Evolutionary conservation across 2,888 invertebrate species (phyloP).

Genomic region (Napeogenes sylphis): DNA sequence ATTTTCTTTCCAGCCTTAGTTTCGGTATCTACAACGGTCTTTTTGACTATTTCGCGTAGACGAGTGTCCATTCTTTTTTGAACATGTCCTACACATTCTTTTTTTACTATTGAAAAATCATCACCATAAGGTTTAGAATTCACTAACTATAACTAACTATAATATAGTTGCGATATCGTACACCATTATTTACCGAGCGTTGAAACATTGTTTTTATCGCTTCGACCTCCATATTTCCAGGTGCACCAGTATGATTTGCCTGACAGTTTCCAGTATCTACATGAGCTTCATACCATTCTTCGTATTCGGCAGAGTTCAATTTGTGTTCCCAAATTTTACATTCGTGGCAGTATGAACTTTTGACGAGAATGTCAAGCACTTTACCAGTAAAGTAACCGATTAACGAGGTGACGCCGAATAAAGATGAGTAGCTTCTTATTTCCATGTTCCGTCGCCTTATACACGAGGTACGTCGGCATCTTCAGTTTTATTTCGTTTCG

Average conservation of each 20-base stretch:
- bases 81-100: not conserved
- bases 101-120: not conserved
- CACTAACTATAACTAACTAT: too few relatives aligned
- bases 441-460: slow-evolving; percentile 35
- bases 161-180: slow-evolving; percentile 26
- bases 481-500: slow-evolving; percentile 29
- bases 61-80: too few relatives aligned
- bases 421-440: slow-evolving; percentile 33
- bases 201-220: slow-evolving; percentile 31
- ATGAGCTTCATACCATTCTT: slow-evolving; percentile 17
- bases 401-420: slow-evolving; percentile 32
- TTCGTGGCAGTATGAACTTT: slow-evolving; percentile 10
- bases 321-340: slow-evolving; percentile 14
- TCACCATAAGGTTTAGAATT: too few relatives aligned
- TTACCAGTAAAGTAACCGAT: slow-evolving; percentile 32
- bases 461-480: slow-evolving; percentile 32
- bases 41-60: not conserved
- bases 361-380: slow-evolving; percentile 20
- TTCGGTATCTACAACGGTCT: not conserved
- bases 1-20: not conserved
- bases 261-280: slow-evolving; percentile 3
- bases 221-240: slow-evolving; percentile 10
- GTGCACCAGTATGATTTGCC: slow-evolving; percentile 7
- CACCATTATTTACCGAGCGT: slow-evolving; percentile 24
- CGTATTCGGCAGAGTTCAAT: slow-evolving; percentile 5